Conservation (phyloP, 2,113 vertebrate genomes). For the Urocitellus parryii region DNA sequence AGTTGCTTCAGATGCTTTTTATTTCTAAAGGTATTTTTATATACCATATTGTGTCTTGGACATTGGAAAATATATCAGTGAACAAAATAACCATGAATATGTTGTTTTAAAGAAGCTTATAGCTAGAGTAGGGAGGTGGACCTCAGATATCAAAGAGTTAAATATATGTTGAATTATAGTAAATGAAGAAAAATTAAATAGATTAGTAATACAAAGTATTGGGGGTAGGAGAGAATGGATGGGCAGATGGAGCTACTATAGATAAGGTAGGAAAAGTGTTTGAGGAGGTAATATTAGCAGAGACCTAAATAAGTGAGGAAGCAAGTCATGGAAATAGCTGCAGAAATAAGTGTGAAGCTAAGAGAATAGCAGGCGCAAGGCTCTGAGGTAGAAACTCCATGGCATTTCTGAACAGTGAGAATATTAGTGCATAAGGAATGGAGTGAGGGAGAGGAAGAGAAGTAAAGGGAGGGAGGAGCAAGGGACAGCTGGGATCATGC, state of each 20-base stretch:
- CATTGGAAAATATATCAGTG: not conserved
- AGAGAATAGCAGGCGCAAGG: not conserved
- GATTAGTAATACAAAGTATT: not conserved
- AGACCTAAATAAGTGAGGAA: not conserved
- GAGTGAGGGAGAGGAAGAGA: not conserved
- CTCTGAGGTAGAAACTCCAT: accelerated
- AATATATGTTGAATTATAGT: not conserved
- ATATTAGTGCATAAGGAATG: not conserved
- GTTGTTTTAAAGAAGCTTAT: not conserved
- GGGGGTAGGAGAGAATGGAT: not conserved
- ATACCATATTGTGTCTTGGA: not conserved
- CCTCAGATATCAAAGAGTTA: not conserved
- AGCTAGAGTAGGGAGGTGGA: not conserved
- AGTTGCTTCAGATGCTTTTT: not conserved
- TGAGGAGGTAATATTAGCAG: not conserved
- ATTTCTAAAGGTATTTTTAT: not conserved
- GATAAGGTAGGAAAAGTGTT: not conserved
- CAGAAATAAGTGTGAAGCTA: not conserved
- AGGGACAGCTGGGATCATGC: no score
- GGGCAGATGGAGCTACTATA: not conserved
- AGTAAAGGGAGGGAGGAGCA: not conserved
- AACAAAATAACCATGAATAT: not conserved
- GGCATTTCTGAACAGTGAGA: not conserved
- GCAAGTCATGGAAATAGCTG: not conserved
- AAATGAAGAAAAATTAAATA: not conserved